Percentiles rank a stretch among this genome's conserved stretches.
phyloP scores from a whole-genome alignment of 1,140 invertebrate genomes.

The Macrobrachium nipponense region DNA sequence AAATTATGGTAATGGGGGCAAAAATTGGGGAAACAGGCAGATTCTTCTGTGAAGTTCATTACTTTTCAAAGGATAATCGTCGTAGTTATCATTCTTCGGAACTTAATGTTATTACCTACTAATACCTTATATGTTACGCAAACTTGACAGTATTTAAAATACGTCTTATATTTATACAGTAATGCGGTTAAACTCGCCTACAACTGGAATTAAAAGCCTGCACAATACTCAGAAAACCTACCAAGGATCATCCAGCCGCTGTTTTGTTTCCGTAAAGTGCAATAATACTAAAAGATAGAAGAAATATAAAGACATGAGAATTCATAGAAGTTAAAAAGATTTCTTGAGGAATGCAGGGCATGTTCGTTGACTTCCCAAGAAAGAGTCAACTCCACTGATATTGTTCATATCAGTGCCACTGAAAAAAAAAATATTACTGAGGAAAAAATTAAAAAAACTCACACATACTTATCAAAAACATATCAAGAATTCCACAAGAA shows the following conservation, averaged over 20 bases:
- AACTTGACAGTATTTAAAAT: no score
- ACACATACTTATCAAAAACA: no score
- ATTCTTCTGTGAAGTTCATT: background rate
- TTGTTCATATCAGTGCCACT: no score
- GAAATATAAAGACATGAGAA: background rate
- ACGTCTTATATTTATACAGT: no score
- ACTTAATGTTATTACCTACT: background rate
- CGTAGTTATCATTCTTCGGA: background rate
- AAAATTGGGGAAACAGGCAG: constrained; percentile 11
- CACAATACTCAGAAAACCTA: background rate
- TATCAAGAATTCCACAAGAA: no score
- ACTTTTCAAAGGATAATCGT: background rate
- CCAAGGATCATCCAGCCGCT: background rate
- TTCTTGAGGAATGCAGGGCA: background rate
- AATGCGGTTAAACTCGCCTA: no score
- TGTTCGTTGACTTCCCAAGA: no score
- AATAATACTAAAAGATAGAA: background rate
- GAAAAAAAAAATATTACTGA: no score
- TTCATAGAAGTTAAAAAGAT: background rate
- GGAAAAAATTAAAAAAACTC: no score
- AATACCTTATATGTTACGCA: no score
- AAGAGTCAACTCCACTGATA: no score
- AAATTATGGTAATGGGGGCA: constrained; percentile 38
- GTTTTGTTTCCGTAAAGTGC: constrained; percentile 12
- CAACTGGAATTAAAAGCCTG: no score